Conservation (phyloP, 2,888 invertebrate genomes). For the Tetragnatha montana region DNA sequence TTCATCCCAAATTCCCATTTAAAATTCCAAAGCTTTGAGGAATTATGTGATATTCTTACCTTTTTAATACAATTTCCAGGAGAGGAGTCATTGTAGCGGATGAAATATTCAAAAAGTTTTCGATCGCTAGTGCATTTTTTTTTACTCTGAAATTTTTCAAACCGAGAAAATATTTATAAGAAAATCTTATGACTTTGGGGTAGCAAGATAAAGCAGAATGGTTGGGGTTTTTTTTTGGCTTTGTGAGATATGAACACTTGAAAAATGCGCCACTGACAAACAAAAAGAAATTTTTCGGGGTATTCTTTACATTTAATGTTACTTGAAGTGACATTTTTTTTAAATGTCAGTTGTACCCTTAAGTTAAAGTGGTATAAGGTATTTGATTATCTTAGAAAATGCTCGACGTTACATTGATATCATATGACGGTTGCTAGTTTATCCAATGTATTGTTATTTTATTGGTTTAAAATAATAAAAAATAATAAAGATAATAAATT, state of each 20-base stretch:
- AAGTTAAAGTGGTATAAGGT: not conserved
- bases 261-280: constrained; percentile 1
- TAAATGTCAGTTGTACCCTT: not conserved
- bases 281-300: not conserved
- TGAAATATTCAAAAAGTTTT: constrained; percentile 10
- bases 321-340: not conserved
- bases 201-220: not conserved
- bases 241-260: not conserved
- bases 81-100: constrained; percentile 9
- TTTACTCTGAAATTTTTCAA: not conserved
- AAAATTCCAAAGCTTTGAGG: not conserved
- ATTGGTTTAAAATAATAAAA: no score
- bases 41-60: constrained; percentile 3
- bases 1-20: not conserved
- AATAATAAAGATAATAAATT: no score
- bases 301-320: constrained; percentile 1
- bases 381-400: not conserved
- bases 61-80: not conserved
- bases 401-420: no score
- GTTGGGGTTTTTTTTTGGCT: not conserved
- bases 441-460: no score
- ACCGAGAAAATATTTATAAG: constrained; percentile 12
- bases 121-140: not conserved
- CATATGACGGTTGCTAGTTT: no score
- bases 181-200: not conserved